Evolutionary conservation across 1,140 invertebrate species (phyloP).

Genomic region (Leptinotarsa defecta): DNA sequence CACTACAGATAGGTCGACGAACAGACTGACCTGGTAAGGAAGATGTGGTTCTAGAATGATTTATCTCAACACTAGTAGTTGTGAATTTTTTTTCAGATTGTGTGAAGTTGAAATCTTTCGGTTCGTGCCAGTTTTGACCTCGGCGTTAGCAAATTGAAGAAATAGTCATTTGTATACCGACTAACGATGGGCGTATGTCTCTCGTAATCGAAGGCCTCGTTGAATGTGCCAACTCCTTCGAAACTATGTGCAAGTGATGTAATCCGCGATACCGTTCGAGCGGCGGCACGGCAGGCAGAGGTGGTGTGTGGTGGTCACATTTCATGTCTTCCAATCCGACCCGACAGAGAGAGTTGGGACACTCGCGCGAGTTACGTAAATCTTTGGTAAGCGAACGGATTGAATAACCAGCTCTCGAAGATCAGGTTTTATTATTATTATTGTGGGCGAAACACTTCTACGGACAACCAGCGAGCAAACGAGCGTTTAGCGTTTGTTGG

Average conservation of each 20-base stretch:
- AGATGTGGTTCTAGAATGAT: too few species aligned
- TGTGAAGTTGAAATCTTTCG: too few species aligned
- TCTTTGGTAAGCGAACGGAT: neutral
- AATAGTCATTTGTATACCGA: neutral
- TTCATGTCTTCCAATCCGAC: neutral
- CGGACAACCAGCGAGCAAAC: neutral
- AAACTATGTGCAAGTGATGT: constrained; percentile 5
- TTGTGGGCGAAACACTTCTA: neutral
- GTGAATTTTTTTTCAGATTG: too few species aligned
- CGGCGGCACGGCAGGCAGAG: neutral
- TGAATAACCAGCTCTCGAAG: neutral
- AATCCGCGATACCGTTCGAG: neutral
- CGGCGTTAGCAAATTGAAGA: too few species aligned
- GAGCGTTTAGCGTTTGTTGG: neutral
- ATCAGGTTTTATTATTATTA: neutral
- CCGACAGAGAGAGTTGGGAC: constrained; percentile 1
- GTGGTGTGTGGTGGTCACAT: neutral
- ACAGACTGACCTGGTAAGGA: too few species aligned
- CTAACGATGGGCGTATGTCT: neutral
- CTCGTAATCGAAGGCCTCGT: constrained; percentile 3
- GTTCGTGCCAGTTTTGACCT: too few species aligned
- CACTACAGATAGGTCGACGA: too few species aligned
- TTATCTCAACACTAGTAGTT: too few species aligned
- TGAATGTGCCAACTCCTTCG: neutral
- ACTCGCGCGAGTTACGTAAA: neutral